Conservation (phyloP, 2,888 invertebrate species). For the Atethmia centrago region DNA sequence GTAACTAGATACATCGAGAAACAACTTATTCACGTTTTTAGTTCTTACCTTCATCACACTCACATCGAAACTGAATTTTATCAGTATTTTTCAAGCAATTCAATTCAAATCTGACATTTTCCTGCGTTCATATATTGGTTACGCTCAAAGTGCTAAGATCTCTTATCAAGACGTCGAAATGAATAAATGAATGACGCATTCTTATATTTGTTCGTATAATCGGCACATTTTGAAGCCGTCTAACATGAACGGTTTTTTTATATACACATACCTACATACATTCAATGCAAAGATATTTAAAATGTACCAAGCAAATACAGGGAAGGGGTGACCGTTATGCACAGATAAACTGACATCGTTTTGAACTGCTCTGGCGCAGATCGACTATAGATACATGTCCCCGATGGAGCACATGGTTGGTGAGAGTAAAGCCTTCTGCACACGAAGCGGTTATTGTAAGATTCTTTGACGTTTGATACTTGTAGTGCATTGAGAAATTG, state of each 20-base stretch:
- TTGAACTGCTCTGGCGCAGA: slow-evolving; percentile 63
- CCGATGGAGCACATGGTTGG: slow-evolving; percentile 29
- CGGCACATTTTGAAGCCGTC: slow-evolving; percentile 49
- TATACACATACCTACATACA: slow-evolving; percentile 55
- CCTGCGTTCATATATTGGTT: slow-evolving; percentile 43
- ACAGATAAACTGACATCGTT: slow-evolving; percentile 84
- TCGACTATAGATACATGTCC: slow-evolving; percentile 46
- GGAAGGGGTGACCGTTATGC: slow-evolving; percentile 83
- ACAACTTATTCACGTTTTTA: background rate
- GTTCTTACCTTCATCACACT: background rate
- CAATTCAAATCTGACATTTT: slow-evolving; percentile 44
- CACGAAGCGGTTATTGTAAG: background rate
- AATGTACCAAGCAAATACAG: slow-evolving; percentile 79
- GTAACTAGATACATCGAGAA: background rate
- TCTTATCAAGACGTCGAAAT: slow-evolving; percentile 57
- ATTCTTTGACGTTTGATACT: slow-evolving; percentile 8
- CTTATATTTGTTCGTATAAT: slow-evolving; percentile 45
- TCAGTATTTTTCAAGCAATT: slow-evolving; percentile 34
- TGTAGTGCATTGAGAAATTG: background rate
- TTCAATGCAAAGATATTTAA: slow-evolving; percentile 69
- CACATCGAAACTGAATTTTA: slow-evolving; percentile 23
- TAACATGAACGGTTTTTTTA: slow-evolving; percentile 61
- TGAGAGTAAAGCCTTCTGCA: background rate
- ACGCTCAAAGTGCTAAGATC: slow-evolving; percentile 48
- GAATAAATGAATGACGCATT: slow-evolving; percentile 58